phyloP scores from a whole-genome alignment of 2,113 vertebrate species.

The Callipepla squamata region DNA sequence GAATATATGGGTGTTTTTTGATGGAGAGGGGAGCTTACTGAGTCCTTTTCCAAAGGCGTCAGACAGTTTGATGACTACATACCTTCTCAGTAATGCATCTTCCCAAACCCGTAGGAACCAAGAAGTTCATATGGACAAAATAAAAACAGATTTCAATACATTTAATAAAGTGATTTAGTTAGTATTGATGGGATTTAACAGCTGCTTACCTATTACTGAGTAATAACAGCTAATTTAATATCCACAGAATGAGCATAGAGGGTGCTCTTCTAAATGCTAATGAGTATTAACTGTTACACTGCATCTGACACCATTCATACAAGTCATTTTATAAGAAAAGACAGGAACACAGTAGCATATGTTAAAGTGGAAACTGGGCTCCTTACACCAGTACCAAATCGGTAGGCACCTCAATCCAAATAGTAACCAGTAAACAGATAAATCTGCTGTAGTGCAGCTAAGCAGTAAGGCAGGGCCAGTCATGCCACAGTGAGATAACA shows the following conservation, averaged over 20 bases:
- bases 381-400: constrained; percentile 41
- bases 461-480: constrained; percentile 45
- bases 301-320: constrained; percentile 22
- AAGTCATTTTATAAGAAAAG: constrained; percentile 48
- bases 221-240: constrained; percentile 66
- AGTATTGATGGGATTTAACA: constrained; percentile 59
- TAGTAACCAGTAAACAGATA: constrained; percentile 72
- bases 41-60: neutral
- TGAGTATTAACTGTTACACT: constrained; percentile 49
- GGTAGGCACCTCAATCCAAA: constrained; percentile 42
- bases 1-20: constrained; percentile 40
- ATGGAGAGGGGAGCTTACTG: neutral
- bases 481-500: constrained; percentile 50
- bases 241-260: constrained; percentile 30
- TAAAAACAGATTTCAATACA: constrained; percentile 31
- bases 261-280: constrained; percentile 53
- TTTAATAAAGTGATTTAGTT: constrained; percentile 63
- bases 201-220: constrained; percentile 59
- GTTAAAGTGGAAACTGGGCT: constrained; percentile 62
- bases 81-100: constrained; percentile 33
- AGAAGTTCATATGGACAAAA: constrained; percentile 34
- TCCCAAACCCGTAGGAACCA: constrained; percentile 21
- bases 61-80: constrained; percentile 21
- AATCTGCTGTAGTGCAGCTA: constrained; percentile 35
- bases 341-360: constrained; percentile 41